Evolutionary conservation across 2,113 vertebrate genomes (phyloP), one percentile per base, ranked within the genome.

Genomic region (Dromaius novaehollandiae): DNA sequence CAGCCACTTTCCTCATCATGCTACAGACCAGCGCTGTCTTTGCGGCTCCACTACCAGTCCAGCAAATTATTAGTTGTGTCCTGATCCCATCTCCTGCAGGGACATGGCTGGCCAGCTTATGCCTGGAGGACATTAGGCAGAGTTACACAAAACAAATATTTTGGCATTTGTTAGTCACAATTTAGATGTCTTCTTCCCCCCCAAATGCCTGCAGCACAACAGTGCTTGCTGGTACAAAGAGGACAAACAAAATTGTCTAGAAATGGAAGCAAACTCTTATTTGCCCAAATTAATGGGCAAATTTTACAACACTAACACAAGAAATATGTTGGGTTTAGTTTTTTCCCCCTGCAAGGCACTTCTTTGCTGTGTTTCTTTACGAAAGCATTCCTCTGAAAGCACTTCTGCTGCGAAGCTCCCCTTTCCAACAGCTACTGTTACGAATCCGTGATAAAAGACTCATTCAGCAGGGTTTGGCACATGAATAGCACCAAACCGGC

Each of bases 381-480:
- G 95, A 84, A 85, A 86, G 50, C 82, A 94, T 86, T 94, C 46
- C 63, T 89, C 93, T 88, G 85, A 86, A 94, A 95, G 90, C 84
- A 63, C 76, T 93, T 70, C 88, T 95, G 73, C 76, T 0, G 0
- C 76, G 92, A 95, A 93, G 88, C 88, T 86, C 77, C 61, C 85
- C 74, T 65, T 28, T 86, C 85, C 55, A 64, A 64, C 68, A 89
- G 91, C 95, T 95, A 91, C 93, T 91, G 73, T 96, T 97, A 97
- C 96, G 88, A 84, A 93, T 68, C 82, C n/a, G 32, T 3, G 68
- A 97, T 95, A 95, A 96, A 96, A 95, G 94, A 53, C 3, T 66
- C 38, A 97, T 95, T 95, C 95, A 97, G 91, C 46, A 83, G 89
- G 82, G n/a, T 38, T 55, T 96, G 96, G 93, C 91, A 95, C 68